Evolutionary conservation across 2,113 vertebrate genomes (phyloP).

Genomic region (Plestiodon gilberti): DNA sequence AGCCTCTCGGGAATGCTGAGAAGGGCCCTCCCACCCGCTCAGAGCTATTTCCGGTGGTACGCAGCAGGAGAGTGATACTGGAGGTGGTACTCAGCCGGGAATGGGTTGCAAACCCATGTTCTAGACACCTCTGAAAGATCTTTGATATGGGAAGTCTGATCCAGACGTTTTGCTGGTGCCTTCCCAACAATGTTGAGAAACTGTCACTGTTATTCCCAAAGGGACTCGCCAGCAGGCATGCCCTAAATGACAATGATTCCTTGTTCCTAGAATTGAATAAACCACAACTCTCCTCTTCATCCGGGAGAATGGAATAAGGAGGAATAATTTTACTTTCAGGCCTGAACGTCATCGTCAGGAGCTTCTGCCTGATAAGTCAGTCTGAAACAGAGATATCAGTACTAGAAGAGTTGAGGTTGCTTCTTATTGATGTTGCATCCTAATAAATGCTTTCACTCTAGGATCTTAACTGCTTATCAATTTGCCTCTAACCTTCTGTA

Average conservation of each 20-base stretch:
- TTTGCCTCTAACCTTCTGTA: background rate
- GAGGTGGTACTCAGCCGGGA: too few relatives aligned
- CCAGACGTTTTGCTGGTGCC: background rate
- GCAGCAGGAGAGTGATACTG: too few relatives aligned
- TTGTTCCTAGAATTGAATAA: background rate
- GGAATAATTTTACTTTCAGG: too few relatives aligned
- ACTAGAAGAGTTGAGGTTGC: background rate
- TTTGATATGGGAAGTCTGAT: background rate
- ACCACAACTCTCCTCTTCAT: background rate
- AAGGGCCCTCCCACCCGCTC: too few relatives aligned
- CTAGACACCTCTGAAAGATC: background rate
- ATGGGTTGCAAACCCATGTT: too few relatives aligned
- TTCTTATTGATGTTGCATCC: background rate
- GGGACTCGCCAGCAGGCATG: background rate
- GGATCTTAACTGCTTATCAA: background rate
- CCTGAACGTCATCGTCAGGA: background rate
- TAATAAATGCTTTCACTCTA: background rate
- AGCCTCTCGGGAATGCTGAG: too few relatives aligned
- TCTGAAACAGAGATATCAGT: background rate
- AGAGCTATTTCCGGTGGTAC: too few relatives aligned
- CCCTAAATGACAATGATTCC: background rate
- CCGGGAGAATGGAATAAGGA: background rate
- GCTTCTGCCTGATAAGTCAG: background rate
- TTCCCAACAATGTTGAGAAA: background rate
- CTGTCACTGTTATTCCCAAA: background rate